Evolutionary conservation across 2,113 vertebrate species (phyloP).

Genomic region (Reinhardtius hippoglossoides): DNA sequence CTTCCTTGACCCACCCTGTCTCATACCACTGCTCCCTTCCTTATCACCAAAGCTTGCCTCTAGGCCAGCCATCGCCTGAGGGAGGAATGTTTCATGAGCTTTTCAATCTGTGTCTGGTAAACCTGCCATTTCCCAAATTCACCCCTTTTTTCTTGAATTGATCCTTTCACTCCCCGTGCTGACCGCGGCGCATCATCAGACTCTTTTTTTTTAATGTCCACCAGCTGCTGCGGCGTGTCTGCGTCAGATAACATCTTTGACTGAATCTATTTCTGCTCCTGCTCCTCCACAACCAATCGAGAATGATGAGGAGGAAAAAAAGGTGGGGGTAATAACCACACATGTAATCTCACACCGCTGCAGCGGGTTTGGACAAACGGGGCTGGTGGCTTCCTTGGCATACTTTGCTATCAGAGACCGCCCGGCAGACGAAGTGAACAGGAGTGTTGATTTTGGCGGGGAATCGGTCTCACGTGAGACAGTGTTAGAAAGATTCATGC

Average conservation of each 20-base stretch:
- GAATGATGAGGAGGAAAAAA: conserved; percentile 39
- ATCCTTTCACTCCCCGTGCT: conserved; percentile 31
- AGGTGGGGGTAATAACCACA: conserved; percentile 46
- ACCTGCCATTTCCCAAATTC: conserved; percentile 44
- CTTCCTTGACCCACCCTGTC: conserved; percentile 59
- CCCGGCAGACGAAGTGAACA: conserved; percentile 50
- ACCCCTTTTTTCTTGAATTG: conserved; percentile 20
- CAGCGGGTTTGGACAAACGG: conserved; percentile 58
- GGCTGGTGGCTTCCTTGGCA: conserved; percentile 43
- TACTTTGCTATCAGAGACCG: conserved; percentile 58
- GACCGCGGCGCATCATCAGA: background rate
- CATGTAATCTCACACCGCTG: conserved; percentile 67
- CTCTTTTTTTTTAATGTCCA: conserved; percentile 50
- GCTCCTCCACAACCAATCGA: conserved; percentile 17
- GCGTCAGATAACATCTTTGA: conserved; percentile 48
- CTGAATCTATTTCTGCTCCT: conserved; percentile 32
- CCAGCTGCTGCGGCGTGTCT: conserved; percentile 61
- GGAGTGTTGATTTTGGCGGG: conserved; percentile 67
- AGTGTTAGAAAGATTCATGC: conserved; percentile 26
- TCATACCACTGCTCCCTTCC: conserved; percentile 63
- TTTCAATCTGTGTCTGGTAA: conserved; percentile 50
- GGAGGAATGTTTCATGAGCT: conserved; percentile 47
- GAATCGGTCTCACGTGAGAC: conserved; percentile 32
- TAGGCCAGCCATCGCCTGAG: conserved; percentile 9
- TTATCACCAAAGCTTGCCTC: conserved; percentile 72